Conservation (phyloP, 2,113 vertebrate species). For the Melanostigma gelatinosum region DNA sequence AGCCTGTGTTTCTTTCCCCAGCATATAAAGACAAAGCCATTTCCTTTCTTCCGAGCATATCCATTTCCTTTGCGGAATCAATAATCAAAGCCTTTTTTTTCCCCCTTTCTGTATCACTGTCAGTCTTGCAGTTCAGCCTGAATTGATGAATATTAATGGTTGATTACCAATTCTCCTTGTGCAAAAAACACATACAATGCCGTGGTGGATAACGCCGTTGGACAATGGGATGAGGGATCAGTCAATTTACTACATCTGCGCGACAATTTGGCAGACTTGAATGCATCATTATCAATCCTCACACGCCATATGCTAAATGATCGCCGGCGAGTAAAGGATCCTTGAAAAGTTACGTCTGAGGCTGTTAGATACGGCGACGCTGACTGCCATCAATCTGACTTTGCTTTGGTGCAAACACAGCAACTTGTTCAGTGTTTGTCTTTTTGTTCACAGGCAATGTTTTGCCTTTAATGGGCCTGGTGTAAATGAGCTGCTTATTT, state of each 20-base stretch:
- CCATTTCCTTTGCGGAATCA: conserved; percentile 75
- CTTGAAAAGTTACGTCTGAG: conserved; percentile 46
- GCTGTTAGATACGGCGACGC: conserved; percentile 38
- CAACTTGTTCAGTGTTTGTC: conserved; percentile 68
- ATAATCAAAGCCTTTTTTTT: conserved; percentile 78
- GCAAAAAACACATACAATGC: conserved; percentile 59
- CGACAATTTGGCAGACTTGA: conserved; percentile 38
- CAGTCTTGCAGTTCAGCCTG: conserved; percentile 59
- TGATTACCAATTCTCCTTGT: conserved; percentile 81
- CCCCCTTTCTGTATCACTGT: conserved; percentile 56
- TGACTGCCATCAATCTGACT: conserved; percentile 68
- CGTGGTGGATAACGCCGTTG: conserved; percentile 68
- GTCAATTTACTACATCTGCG: conserved; percentile 67
- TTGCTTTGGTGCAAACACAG: conserved; percentile 62
- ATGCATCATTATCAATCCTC: conserved; percentile 69
- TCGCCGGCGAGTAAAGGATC: conserved; percentile 46
- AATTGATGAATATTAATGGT: conserved; percentile 80
- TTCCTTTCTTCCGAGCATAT: conserved; percentile 48
- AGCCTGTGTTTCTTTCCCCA: conserved; percentile 40
- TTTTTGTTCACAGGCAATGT: conserved; percentile 50
- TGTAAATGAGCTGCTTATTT: conserved; percentile 62
- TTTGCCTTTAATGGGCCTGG: conserved; percentile 61
- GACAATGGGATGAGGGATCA: conserved; percentile 70
- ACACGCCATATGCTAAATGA: conserved; percentile 56
- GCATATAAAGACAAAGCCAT: conserved; percentile 44